Evolutionary conservation across 2,797 vertebrate species (phyloP), one percentile per base, ranked within the genome.

Genomic region (Cryptoblepharus egeriae): DNA sequence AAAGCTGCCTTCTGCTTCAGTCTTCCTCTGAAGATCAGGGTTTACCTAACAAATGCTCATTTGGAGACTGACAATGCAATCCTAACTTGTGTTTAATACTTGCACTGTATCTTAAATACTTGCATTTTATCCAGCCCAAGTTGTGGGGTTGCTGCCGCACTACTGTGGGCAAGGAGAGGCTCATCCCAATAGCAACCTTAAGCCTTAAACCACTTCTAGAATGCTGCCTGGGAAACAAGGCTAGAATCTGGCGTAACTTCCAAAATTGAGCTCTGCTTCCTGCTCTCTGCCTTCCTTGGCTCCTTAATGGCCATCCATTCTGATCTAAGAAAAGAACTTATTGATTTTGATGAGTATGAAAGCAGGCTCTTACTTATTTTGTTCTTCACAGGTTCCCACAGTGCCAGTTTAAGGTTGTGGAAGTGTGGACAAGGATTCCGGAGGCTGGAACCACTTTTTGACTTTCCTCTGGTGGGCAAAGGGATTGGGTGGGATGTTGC

Each of bases 371-470:
- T 30, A 49, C 77, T 1, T 5, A 4, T 69, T 22, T 71, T 82
- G 74, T 72, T 81, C 9, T 84, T 61, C 83, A 8, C 88, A 99
- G 98, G 99, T 83, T 99, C 98, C 67, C 97, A 99, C 91, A 97
- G 96, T 15, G 95, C 95, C 2, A 86, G 90, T 0, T 93, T 99
- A 88, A 97, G 97, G 81, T 92, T 99, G 86, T 99, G 98, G 99
- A 97, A 96, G 87, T 98, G 97, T 24, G 94, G 95, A 0, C 97
- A 96, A 81, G 96, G 96, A 77, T 99, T 97, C 93, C 95, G 96
- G 58, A 93, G 92, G 26, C 93, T 99, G 83, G 92, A 97, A 87
- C 96, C 87, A 3, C 95, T 99, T 4, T 98, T 96, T 84, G 96
- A 95, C 8, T 87, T 99, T 55, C 97, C 98, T 2, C 86, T 99